Evolutionary conservation across 1,140 invertebrate species (phyloP), one percentile per base, ranked within the genome.

Genomic region (Globodera rostochiensis): DNA sequence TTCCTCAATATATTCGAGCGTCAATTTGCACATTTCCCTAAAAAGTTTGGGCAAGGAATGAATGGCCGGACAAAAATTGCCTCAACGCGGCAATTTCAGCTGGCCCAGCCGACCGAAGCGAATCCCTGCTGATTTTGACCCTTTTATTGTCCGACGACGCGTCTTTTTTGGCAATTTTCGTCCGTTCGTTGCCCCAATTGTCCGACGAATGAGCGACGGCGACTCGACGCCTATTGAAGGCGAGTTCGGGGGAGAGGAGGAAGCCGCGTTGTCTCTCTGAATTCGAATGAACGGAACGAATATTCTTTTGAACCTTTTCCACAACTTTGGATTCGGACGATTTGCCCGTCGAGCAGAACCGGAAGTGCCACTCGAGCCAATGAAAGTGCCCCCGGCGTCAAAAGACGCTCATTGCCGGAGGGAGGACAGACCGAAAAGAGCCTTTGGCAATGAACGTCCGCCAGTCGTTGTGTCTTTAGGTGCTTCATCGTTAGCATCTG

Each of bases 241-340:
- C 77, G 64, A 78, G 70, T 50, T 78, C 77, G n/a, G 77, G 60
- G 1, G 60, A 71, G 15, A 78, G 25, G 15, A 78, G 64, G 66
- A 78, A 78, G n/a, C 77, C 64, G 66, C 25, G 47, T 15, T 66
- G 46, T 1, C 64, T 9, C 11, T 25, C 66, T 71, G 8, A 71
- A 71, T 13, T 15, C 21, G 60, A 13, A 66, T 66, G 13, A 71
- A 45, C 13, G 0, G 57, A 15, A 6, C 15, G 13, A n/a, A 15
- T 2, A 2, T 71, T 11, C 15, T 70, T 70, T 19, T 21, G 11
- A 64, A 64, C n/a, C 21, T 71, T 70, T 70, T 70, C 67, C 25
- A 25, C 25, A 25, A 71, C 69, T 71, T 71, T 1, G 69, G 8
- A 71, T 47, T 36, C 0, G 36, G 36, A 6, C n/a, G 9, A 3